A percentile compares a stretch with the other conserved stretches of the same genome.
These are phyloP conservation scores for Bubalus kerabau DNA, from an alignment of 2,113 vertebrate genomes.

Conservation along the genomic window DNA sequence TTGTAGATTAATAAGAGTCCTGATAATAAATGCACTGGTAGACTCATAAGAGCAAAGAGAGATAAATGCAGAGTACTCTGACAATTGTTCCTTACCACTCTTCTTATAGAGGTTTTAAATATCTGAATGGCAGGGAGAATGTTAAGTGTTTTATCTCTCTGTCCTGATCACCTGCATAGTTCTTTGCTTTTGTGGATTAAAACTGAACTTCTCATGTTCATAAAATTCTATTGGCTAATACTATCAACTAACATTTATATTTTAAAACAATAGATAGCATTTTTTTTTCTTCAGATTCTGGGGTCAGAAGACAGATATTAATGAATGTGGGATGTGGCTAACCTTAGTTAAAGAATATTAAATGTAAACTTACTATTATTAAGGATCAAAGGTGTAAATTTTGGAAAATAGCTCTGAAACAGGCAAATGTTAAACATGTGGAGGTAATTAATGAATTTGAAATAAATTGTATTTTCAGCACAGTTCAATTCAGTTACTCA, in stretches of 20 bases:
- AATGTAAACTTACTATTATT: not conserved
- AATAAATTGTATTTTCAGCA: not conserved
- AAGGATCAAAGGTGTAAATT: not conserved
- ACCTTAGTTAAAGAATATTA: not conserved
- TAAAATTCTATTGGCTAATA: not conserved
- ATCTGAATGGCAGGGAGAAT: accelerated
- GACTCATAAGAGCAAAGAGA: not conserved
- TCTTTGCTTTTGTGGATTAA: not conserved
- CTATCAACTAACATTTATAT: not conserved
- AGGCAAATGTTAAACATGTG: not conserved
- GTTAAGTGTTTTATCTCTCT: not conserved
- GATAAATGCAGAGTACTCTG: not conserved
- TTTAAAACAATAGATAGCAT: not conserved
- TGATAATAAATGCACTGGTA: not conserved
- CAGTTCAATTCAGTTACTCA: too few relatives aligned
- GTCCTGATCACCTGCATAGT: not conserved
- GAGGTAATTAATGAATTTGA: not conserved
- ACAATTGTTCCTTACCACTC: not conserved
- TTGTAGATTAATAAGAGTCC: not conserved
- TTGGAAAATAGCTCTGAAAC: not conserved
- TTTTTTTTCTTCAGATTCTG: not conserved
- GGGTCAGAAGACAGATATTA: not conserved
- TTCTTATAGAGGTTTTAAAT: not conserved
- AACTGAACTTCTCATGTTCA: not conserved
- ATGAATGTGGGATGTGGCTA: accelerated